A percentile compares a stretch with the other conserved stretches of the same genome.
These are phyloP conservation scores for Anhinga anhinga DNA, from an alignment of 2,113 vertebrate species.

Conservation along the genomic window DNA sequence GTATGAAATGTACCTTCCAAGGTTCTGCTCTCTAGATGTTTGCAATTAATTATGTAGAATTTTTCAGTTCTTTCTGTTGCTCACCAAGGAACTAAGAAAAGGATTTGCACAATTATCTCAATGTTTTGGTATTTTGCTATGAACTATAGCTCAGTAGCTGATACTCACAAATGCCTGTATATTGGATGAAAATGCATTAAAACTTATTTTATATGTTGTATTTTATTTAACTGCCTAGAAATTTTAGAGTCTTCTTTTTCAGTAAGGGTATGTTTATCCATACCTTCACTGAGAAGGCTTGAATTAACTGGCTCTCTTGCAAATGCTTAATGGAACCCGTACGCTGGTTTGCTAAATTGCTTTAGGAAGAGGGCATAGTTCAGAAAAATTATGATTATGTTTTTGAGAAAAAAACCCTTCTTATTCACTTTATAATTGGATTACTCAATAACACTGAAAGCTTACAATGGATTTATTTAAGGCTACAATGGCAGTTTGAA, in stretches of 20 bases:
- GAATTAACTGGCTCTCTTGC: background rate
- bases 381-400: background rate
- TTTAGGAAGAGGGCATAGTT: background rate
- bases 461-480: background rate
- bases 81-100: background rate
- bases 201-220: slow-evolving; percentile 11
- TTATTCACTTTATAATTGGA: background rate
- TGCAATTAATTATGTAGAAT: background rate
- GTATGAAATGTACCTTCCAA: background rate
- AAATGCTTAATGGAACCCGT: background rate
- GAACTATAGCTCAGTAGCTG: slow-evolving; percentile 50
- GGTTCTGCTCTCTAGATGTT: background rate
- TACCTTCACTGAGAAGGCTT: background rate
- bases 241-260: background rate
- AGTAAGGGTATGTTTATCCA: background rate
- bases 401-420: background rate
- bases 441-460: background rate
- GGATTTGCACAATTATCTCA: background rate
- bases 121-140: background rate
- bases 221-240: slow-evolving; percentile 17
- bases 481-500: background rate
- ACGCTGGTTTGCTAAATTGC: background rate
- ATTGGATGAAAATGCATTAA: slow-evolving; percentile 32
- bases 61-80: background rate
- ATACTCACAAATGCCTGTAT: slow-evolving; percentile 39